Evolutionary conservation across 2,888 invertebrate species (phyloP).

Genomic region (Tholera decimalis): DNA sequence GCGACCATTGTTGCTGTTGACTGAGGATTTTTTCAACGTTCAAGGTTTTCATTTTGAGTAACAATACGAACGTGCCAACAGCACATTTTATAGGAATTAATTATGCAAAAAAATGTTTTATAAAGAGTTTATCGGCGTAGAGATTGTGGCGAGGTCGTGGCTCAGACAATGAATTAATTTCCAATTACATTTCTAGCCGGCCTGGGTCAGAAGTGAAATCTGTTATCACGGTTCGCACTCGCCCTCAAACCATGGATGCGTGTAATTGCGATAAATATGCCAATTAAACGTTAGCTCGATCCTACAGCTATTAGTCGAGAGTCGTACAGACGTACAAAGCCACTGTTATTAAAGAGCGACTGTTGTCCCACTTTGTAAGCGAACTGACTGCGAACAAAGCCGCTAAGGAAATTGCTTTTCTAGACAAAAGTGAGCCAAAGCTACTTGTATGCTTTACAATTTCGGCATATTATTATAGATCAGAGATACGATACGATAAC

Average conservation of each 20-base stretch:
- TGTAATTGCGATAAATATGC: constrained; percentile 87
- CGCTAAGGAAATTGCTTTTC: constrained; percentile 48
- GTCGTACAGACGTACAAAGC: constrained; percentile 63
- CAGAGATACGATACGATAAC: background rate
- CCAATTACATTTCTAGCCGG: constrained; percentile 82
- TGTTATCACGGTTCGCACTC: constrained; percentile 74
- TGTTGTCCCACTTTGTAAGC: constrained; percentile 53
- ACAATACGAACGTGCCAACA: constrained; percentile 87
- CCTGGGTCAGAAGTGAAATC: constrained; percentile 89
- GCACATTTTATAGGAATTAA: constrained; percentile 82
- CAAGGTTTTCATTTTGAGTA: constrained; percentile 85
- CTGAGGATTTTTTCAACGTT: constrained; percentile 82
- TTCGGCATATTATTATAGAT: constrained; percentile 5
- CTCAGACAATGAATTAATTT: constrained; percentile 80
- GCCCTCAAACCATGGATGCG: constrained; percentile 89
- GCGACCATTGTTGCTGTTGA: constrained; percentile 84
- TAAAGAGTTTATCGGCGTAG: constrained; percentile 66
- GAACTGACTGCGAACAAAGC: constrained; percentile 37
- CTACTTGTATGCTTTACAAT: constrained; percentile 2
- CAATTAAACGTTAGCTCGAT: constrained; percentile 85
- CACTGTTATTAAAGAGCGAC: constrained; percentile 53
- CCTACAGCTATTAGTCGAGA: constrained; percentile 79
- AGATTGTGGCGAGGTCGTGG: constrained; percentile 71
- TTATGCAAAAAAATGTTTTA: constrained; percentile 77
- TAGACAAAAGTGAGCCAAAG: constrained; percentile 41